Conservation (phyloP, 2,888 invertebrate species). For the Petrolisthes cinctipes region DNA sequence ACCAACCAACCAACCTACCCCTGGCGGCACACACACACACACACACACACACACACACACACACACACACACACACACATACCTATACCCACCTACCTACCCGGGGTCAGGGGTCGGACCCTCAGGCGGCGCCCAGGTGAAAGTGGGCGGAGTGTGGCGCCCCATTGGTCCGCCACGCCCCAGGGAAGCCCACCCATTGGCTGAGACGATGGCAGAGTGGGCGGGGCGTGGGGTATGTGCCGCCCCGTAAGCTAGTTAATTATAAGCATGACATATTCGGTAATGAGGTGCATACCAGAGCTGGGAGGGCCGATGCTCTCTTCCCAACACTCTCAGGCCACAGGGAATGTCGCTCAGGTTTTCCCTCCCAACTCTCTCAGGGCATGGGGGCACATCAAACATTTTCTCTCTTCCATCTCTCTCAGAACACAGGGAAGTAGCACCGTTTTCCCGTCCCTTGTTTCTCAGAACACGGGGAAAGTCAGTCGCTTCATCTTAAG, state of each 20-base stretch:
- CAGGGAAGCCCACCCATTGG: slow-evolving; percentile 22
- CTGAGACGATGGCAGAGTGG: neutral
- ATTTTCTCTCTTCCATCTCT: too few relatives aligned
- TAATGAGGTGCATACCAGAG: slow-evolving; percentile 56
- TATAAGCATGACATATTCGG: slow-evolving; percentile 61
- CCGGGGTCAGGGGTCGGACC: slow-evolving; percentile 53
- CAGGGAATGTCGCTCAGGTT: neutral
- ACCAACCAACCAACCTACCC: too few relatives aligned
- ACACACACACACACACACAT: too few relatives aligned
- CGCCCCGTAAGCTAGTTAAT: slow-evolving; percentile 56
- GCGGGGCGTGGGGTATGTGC: slow-evolving; percentile 51
- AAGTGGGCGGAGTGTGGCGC: slow-evolving; percentile 25
- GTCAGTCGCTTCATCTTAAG: too few relatives aligned
- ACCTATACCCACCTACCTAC: neutral
- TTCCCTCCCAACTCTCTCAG: too few relatives aligned
- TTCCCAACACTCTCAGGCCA: too few relatives aligned
- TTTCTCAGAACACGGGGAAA: too few relatives aligned
- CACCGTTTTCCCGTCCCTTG: too few relatives aligned
- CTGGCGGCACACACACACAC: too few relatives aligned
- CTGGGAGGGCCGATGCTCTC: slow-evolving; percentile 34
- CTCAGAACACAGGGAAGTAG: too few relatives aligned
- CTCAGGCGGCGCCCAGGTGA: slow-evolving; percentile 37
- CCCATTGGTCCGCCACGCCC: slow-evolving; percentile 34
- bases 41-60: too few relatives aligned
- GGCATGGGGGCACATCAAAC: too few relatives aligned